Evolutionary conservation across 2,797 vertebrate genomes (phyloP).

Genomic region (Acrocephalus scirpaceus): DNA sequence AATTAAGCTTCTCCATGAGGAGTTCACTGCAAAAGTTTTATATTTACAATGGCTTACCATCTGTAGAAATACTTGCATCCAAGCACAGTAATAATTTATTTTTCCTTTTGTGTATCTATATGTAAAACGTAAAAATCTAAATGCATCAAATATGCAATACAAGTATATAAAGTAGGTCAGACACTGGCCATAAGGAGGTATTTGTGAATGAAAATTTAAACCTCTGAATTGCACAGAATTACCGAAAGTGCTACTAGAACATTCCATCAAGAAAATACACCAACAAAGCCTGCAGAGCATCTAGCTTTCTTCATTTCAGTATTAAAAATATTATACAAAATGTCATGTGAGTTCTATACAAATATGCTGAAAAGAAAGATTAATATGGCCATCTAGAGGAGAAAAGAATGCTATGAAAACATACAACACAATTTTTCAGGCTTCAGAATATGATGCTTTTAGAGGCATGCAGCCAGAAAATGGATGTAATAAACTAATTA

Average conservation of each 20-base stretch:
- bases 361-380: conserved; percentile 61
- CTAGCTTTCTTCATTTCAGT: conserved; percentile 4
- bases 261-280: not conserved
- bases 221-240: not conserved
- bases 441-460: not conserved
- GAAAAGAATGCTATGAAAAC: conserved; percentile 64
- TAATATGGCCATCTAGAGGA: conserved; percentile 81
- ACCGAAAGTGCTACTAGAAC: not conserved
- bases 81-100: not conserved
- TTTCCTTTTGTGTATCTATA: not conserved
- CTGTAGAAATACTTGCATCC: not conserved
- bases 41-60: not conserved
- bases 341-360: not conserved
- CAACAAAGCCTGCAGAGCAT: not conserved
- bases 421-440: not conserved
- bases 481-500: not conserved
- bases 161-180: not conserved
- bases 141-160: not conserved
- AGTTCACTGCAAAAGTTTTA: not conserved
- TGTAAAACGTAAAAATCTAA: not conserved
- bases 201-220: not conserved
- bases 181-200: not conserved
- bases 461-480: not conserved
- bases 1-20: not conserved
- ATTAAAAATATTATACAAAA: not conserved